These are phyloP conservation scores for Neoitamus cyanurus DNA, from an alignment of 2,888 invertebrate species.

Conservation along the genomic window DNA sequence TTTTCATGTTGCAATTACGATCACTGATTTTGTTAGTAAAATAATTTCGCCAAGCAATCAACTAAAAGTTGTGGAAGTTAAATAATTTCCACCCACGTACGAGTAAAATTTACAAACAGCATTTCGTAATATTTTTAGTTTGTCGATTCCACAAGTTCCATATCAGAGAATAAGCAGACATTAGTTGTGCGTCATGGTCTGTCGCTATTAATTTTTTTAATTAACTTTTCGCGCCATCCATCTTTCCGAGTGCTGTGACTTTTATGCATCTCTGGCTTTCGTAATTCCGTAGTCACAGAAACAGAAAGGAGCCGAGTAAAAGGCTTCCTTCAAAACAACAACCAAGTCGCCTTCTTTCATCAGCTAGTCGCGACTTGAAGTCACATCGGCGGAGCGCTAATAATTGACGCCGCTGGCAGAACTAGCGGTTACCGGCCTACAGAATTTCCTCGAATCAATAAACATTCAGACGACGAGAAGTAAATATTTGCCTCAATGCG, in stretches of 20 bases:
- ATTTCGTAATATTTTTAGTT: not conserved
- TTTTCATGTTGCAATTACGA: too few species aligned
- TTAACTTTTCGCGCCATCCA: not conserved
- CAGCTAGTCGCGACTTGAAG: not conserved
- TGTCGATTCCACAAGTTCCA: not conserved
- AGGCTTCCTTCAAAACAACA: not conserved
- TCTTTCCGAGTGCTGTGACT: not conserved
- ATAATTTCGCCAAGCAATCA: too few species aligned
- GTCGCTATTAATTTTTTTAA: not conserved
- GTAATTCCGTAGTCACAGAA: not conserved
- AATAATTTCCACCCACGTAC: too few species aligned
- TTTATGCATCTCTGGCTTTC: not conserved
- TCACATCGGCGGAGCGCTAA: not conserved
- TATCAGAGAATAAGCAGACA: not conserved
- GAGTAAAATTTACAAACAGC: too few species aligned
- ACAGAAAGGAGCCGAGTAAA: not conserved
- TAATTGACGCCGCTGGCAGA: slow-evolving; percentile 14
- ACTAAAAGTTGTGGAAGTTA: too few species aligned
- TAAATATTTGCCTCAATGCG: slow-evolving; percentile 13
- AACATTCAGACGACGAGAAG: not conserved
- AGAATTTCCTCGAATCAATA: slow-evolving; percentile 24
- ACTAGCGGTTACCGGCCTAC: slow-evolving; percentile 11
- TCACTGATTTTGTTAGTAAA: too few species aligned
- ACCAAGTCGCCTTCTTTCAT: not conserved
- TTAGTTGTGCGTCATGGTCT: not conserved